These are phyloP conservation scores for Panthera leo DNA, from an alignment of 2,113 vertebrate species.

Conservation along the genomic window DNA sequence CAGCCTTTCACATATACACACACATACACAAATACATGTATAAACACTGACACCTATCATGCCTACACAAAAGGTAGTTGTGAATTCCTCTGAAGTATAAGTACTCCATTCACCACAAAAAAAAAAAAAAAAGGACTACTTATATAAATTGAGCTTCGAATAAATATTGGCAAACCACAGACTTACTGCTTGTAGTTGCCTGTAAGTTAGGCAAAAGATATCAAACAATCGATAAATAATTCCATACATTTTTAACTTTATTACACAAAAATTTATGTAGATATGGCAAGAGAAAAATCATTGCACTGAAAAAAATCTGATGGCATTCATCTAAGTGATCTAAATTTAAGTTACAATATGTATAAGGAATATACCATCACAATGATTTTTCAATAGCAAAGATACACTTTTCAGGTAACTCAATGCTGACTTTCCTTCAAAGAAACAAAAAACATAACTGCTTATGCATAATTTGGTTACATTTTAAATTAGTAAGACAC, in stretches of 20 bases:
- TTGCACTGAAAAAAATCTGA: not conserved
- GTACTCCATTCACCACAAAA: not conserved
- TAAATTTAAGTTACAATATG: not conserved
- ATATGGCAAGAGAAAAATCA: not conserved
- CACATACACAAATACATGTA: not conserved
- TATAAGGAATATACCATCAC: not conserved
- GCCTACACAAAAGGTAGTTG: not conserved
- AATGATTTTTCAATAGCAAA: not conserved
- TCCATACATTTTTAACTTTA: constrained; percentile 21
- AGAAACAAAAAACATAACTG: not conserved
- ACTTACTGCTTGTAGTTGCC: not conserved
- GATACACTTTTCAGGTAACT: not conserved
- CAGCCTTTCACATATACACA: not conserved
- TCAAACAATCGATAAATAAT: not conserved
- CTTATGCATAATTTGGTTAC: not conserved
- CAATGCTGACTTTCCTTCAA: not conserved
- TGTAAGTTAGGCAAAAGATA: not conserved
- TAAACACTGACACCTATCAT: not conserved
- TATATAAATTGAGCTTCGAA: not conserved
- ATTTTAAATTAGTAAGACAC: not conserved
- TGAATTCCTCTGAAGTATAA: constrained; percentile 3
- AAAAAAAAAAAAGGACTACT: not conserved
- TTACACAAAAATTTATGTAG: not conserved
- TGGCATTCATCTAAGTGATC: not conserved
- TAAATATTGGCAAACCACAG: not conserved